Evolutionary conservation across 1,140 invertebrate species (phyloP), one percentile per base, ranked within the genome.

Genomic region (Lordiphosa mommai): DNA sequence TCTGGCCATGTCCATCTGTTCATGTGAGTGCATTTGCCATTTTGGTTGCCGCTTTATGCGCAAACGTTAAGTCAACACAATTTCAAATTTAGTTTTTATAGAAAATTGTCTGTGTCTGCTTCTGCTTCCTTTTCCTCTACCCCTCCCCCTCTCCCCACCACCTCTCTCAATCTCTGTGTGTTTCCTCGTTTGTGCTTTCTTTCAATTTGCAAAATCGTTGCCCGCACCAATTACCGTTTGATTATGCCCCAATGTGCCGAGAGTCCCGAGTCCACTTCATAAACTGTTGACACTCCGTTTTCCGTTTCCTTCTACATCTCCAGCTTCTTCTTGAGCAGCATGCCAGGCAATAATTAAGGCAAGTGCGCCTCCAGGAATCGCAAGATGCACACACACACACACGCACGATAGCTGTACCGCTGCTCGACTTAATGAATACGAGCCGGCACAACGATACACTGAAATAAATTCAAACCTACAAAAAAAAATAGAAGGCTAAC

Each of bases 61-160:
- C 66, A 59, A 82, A 71, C 59, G 72, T 84, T 84, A 84, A 85
- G 79, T 84, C 77, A 84, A 84, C 77, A 84, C 77, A 84, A 84
- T 84, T 84, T 84, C 58, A 72, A 84, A 82, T 82, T 77, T 77
- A 61, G 77, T 72, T 82, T 72, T 82, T 77, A 84, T 80, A 71
- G 66, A 80, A 84, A 84, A 80, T 73, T 73, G 74, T 77, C 67
- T 60, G 46, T 57, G 55, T 68, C 63, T 51, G 51, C 37, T 43
- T 46, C 12, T 27, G 17, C 13, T 47, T 7, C 2, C 4, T 29
- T 17, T 17, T n/a, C 30, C 4, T 10, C n/a, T 23, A 7, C 2
- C 14, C 16, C 20, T 13, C 12, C 12, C 44, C 6, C 40, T 23
- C 8, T 4, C 3, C 27, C 13, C 6, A 6, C 23, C 23, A n/a